These are phyloP conservation scores for Cinclus mexicanus DNA, from an alignment of 2,113 vertebrate genomes.

Conservation along the genomic window DNA sequence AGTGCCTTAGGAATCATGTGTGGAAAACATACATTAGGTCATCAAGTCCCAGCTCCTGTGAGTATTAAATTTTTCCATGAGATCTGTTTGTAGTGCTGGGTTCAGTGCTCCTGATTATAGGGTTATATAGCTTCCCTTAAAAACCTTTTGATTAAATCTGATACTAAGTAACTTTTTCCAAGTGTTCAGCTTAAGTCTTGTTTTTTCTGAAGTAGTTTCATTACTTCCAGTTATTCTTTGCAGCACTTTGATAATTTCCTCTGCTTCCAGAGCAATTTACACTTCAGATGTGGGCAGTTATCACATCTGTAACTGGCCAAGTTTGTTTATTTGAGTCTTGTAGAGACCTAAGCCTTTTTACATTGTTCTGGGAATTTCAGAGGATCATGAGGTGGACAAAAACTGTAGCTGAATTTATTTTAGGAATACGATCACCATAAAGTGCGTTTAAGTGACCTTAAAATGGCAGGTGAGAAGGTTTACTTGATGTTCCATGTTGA, in stretches of 20 bases:
- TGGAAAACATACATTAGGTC: constrained; percentile 29
- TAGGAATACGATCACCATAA: neutral
- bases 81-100: neutral
- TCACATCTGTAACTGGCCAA: neutral
- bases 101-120: neutral
- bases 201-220: neutral
- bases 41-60: neutral
- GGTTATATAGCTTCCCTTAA: neutral
- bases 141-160: neutral
- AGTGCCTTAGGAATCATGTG: neutral
- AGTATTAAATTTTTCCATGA: neutral
- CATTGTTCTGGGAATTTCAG: neutral
- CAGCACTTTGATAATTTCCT: neutral
- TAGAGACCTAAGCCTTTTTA: neutral
- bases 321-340: neutral
- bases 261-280: neutral
- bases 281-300: neutral
- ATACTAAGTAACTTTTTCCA: neutral
- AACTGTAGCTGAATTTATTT: neutral
- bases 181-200: neutral
- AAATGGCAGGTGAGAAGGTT: neutral
- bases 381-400: neutral
- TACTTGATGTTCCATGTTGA: neutral
- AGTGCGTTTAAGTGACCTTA: neutral
- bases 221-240: neutral